phyloP scores from a whole-genome alignment of 2,888 invertebrate genomes.

The Agrochola litura region DNA sequence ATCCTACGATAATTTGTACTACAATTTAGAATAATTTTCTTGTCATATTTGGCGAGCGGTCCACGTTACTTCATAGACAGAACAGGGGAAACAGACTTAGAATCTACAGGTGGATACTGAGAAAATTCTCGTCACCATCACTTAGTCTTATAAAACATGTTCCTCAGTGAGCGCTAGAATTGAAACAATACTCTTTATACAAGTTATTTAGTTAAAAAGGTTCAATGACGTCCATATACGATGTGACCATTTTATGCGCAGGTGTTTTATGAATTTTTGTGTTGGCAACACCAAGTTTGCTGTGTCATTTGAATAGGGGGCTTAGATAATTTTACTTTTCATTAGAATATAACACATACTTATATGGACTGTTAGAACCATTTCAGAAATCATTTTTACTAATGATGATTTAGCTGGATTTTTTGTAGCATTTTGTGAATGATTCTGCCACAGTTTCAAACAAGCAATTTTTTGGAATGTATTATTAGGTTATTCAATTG shows the following conservation, averaged over 20 bases:
- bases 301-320: slow-evolving; percentile 24
- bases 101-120: slow-evolving; percentile 84
- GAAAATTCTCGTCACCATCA: slow-evolving; percentile 86
- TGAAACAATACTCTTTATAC: slow-evolving; percentile 79
- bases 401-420: background rate
- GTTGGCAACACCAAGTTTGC: slow-evolving; percentile 27
- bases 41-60: slow-evolving; percentile 71
- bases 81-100: slow-evolving; percentile 77
- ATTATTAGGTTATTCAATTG: background rate
- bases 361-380: slow-evolving; percentile 52
- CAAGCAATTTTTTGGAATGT: background rate
- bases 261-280: slow-evolving; percentile 15
- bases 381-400: slow-evolving; percentile 51
- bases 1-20: slow-evolving; percentile 41
- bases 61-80: slow-evolving; percentile 74
- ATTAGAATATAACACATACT: slow-evolving; percentile 23
- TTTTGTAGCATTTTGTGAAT: background rate
- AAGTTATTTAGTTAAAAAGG: slow-evolving; percentile 64
- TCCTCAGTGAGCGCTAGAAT: slow-evolving; percentile 89
- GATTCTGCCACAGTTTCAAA: background rate
- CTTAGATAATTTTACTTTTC: background rate
- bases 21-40: slow-evolving; percentile 23
- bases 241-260: slow-evolving; percentile 27
- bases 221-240: slow-evolving; percentile 54
- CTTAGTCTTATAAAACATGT: slow-evolving; percentile 81